phyloP scores from a whole-genome alignment of 2,113 vertebrate species.

The Henicopernis longicauda region DNA sequence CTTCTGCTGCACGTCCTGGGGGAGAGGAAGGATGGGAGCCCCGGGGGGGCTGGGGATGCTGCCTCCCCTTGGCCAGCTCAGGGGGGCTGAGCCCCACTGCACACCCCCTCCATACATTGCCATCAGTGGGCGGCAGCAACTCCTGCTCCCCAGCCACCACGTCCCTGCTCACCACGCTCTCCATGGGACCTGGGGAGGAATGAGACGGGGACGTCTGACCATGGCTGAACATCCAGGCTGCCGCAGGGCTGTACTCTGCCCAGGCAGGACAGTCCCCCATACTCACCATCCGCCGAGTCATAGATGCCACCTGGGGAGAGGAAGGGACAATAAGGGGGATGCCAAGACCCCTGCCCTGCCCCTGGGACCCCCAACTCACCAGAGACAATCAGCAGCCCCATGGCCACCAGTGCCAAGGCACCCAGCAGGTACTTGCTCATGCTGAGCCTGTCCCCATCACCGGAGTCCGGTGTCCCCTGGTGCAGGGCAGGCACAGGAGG shows the following conservation, averaged over 20 bases:
- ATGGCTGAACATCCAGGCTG: fast-evolving
- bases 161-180: conserved; percentile 2
- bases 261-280: fast-evolving
- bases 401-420: conserved; percentile 74
- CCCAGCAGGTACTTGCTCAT: conserved; percentile 83
- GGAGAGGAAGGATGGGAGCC: not conserved
- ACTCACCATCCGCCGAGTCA: conserved; percentile 77
- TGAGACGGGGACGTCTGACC: too few species aligned
- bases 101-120: not conserved
- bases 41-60: fast-evolving
- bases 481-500: fast-evolving
- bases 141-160: not conserved
- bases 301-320: conserved; percentile 77
- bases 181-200: not conserved
- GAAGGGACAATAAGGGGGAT: not conserved
- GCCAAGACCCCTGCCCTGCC: not conserved
- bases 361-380: conserved; percentile 65
- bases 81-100: not conserved
- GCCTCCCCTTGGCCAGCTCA: too few species aligned
- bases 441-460: conserved; percentile 59
- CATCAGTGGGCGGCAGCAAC: not conserved
- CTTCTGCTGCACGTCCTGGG: conserved; percentile 26
- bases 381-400: conserved; percentile 80
- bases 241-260: too few species aligned
- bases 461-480: not conserved